Evolutionary conservation across 2,888 invertebrate species (phyloP).

Genomic region (Belgica antarctica): DNA sequence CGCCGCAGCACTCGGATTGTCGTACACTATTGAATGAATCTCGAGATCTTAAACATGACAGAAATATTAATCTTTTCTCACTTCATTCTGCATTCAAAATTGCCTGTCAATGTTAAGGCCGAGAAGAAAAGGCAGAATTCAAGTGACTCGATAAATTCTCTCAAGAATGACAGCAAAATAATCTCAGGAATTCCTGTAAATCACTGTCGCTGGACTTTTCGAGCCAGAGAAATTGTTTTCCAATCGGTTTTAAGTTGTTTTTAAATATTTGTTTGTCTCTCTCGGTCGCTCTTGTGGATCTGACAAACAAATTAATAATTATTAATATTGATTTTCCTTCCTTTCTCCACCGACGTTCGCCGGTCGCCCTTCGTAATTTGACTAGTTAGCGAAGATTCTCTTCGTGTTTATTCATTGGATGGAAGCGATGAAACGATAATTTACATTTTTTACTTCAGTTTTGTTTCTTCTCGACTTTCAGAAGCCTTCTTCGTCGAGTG

Average conservation of each 20-base stretch:
- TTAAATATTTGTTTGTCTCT: conserved; percentile 35
- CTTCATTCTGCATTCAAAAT: not conserved
- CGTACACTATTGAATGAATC: not conserved
- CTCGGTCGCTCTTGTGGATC: conserved; percentile 22
- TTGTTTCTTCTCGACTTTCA: no score
- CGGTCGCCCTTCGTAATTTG: not conserved
- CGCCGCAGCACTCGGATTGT: conserved; percentile 3
- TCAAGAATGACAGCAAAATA: conserved; percentile 1
- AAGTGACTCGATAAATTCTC: conserved; percentile 15
- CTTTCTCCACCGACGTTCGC: not conserved
- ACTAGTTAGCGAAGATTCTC: conserved; percentile 8
- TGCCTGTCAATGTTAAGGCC: not conserved
- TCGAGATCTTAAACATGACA: not conserved
- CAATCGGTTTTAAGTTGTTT: conserved; percentile 35
- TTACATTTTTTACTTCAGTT: no score
- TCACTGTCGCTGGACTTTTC: no score
- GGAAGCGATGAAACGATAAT: conserved; percentile 36
- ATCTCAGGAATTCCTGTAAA: not conserved
- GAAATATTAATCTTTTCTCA: not conserved
- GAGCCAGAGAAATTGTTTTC: conserved; percentile 19
- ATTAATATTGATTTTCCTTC: conserved; percentile 39
- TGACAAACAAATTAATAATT: conserved; percentile 39
- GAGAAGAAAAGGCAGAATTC: conserved; percentile 4
- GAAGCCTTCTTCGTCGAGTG: conserved; percentile 15
- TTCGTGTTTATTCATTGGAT: conserved; percentile 27